These are phyloP conservation scores for Intellagama lesueurii DNA, from an alignment of 2,797 vertebrate species.

Conservation along the genomic window DNA sequence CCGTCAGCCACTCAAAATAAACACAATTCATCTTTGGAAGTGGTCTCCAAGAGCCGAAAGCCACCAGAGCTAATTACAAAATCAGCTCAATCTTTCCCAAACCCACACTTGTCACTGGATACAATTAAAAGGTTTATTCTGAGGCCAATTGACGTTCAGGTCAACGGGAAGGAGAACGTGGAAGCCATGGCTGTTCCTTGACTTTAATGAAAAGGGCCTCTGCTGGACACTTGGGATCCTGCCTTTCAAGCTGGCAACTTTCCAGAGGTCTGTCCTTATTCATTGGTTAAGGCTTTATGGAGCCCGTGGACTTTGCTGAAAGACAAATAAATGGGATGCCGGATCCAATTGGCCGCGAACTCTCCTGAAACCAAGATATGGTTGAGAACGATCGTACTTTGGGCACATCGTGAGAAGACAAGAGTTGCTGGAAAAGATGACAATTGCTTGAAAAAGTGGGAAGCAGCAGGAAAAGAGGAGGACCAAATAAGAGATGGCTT, in stretches of 20 bases:
- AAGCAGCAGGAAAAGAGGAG: too few species aligned
- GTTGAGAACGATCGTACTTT: too few species aligned
- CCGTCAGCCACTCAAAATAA: neutral
- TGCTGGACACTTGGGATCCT: too few species aligned
- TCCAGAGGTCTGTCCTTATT: neutral
- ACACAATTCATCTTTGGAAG: neutral
- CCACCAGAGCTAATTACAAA: neutral
- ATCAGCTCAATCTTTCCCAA: neutral
- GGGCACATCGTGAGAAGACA: too few species aligned
- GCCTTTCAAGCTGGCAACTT: neutral
- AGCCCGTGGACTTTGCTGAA: too few species aligned
- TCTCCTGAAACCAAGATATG: too few species aligned
- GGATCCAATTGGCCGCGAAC: too few species aligned
- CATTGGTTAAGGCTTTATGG: too few species aligned
- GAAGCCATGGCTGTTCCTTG: neutral
- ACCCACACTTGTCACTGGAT: neutral
- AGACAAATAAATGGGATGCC: too few species aligned
- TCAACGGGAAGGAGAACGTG: rapidly evolving
- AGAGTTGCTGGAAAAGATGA: too few species aligned
- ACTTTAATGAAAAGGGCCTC: neutral
- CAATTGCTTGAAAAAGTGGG: too few species aligned
- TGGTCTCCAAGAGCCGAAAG: conserved; percentile 4
- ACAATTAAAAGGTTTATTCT: neutral
- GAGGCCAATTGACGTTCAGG: neutral
- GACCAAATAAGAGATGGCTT: too few species aligned